phyloP scores from a whole-genome alignment of 2,113 vertebrate species.

The Sander vitreus region DNA sequence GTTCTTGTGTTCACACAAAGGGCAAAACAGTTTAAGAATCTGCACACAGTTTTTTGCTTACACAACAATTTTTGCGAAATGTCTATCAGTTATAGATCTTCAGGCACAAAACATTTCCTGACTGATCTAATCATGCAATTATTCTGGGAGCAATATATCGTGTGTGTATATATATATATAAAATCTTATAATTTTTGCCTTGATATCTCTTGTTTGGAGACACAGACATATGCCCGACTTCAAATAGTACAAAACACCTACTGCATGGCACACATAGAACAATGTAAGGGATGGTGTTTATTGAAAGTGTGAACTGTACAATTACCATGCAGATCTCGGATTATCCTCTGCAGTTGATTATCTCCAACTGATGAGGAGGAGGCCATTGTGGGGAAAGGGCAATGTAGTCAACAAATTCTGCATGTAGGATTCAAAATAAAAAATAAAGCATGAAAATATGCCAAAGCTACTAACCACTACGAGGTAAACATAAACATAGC shows the following conservation, averaged over 20 bases:
- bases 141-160: not conserved
- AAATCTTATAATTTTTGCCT: not conserved
- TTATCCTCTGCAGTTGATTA: constrained; percentile 94
- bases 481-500: constrained; percentile 19
- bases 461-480: not conserved
- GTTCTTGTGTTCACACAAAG: not conserved
- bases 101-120: not conserved
- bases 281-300: not conserved
- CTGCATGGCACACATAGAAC: not conserved
- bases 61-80: not conserved
- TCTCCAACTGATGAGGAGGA: constrained; percentile 85
- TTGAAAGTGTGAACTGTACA: constrained; percentile 6
- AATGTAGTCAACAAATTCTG: constrained; percentile 33
- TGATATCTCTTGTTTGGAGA: not conserved
- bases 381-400: constrained; percentile 82
- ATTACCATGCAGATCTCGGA: constrained; percentile 93
- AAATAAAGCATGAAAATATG: not conserved
- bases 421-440: not conserved
- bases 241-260: not conserved
- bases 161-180: not conserved
- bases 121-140: not conserved
- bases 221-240: not conserved
- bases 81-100: not conserved
- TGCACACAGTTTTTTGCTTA: not conserved
- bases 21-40: not conserved